Conservation (phyloP, 2,797 vertebrate genomes). For the Neopelma chrysocephalum region DNA sequence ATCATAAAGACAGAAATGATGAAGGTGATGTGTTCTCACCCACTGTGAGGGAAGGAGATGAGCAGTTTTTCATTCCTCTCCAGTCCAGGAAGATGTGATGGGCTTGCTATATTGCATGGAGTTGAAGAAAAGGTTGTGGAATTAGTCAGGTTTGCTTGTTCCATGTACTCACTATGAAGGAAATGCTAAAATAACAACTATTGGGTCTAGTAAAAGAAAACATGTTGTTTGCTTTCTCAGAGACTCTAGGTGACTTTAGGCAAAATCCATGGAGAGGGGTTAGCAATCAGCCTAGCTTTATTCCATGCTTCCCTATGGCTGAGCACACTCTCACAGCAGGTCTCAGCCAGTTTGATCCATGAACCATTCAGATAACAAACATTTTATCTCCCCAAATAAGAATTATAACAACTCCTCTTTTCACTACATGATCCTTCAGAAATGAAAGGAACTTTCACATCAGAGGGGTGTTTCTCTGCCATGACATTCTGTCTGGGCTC, state of each 20-base stretch:
- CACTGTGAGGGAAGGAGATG: not conserved
- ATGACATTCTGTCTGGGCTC: not conserved
- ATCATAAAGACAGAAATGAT: not conserved
- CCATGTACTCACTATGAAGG: not conserved
- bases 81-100: not conserved
- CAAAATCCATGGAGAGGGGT: not conserved
- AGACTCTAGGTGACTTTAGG: not conserved
- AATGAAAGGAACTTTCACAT: not conserved
- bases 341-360: not conserved
- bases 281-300: not conserved
- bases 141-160: conserved; percentile 23
- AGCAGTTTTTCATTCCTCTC: not conserved
- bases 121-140: not conserved
- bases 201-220: not conserved
- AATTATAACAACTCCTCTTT: not conserved
- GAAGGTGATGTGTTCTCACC: not conserved
- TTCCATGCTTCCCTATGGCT: not conserved
- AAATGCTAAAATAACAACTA: conserved; percentile 6
- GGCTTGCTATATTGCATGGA: not conserved
- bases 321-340: not conserved
- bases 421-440: not conserved
- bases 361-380: not conserved
- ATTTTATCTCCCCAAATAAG: not conserved
- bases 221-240: not conserved
- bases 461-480: not conserved